Evolutionary conservation across 2,113 vertebrate species (phyloP).

Genomic region (Cervus canadensis): DNA sequence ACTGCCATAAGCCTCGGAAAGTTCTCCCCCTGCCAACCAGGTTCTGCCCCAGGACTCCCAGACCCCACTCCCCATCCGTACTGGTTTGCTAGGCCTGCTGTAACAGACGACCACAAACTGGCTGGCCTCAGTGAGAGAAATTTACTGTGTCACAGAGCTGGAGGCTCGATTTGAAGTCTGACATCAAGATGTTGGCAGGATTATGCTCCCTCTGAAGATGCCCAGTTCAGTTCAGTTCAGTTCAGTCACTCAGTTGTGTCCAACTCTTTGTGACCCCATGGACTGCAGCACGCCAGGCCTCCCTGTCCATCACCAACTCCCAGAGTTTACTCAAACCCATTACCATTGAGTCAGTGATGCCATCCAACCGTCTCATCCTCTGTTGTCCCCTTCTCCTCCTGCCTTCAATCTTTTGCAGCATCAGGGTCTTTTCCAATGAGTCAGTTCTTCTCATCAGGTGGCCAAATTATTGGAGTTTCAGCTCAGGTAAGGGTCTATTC

Average conservation of each 20-base stretch:
- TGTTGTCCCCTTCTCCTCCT: background rate
- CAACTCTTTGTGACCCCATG: background rate
- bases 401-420: background rate
- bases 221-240: background rate
- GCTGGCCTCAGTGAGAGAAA: background rate
- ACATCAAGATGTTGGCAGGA: background rate
- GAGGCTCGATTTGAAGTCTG: background rate
- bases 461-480: background rate
- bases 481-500: background rate
- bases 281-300: background rate
- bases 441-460: background rate
- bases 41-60: background rate
- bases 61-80: background rate
- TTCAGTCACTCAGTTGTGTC: fast-evolving
- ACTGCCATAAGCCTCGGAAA: too few species aligned
- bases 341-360: background rate
- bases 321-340: fast-evolving
- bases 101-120: background rate
- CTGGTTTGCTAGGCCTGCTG: background rate
- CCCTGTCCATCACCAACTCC: background rate
- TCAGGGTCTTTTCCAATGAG: background rate
- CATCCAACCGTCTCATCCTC: background rate
- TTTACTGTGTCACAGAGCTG: background rate
- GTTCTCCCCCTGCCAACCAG: background rate
- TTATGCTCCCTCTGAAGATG: background rate